A percentile compares a stretch with the other conserved stretches of the same genome.
These are phyloP conservation scores for Excalfactoria chinensis DNA, from an alignment of 2,113 vertebrate genomes.

Conservation along the genomic window DNA sequence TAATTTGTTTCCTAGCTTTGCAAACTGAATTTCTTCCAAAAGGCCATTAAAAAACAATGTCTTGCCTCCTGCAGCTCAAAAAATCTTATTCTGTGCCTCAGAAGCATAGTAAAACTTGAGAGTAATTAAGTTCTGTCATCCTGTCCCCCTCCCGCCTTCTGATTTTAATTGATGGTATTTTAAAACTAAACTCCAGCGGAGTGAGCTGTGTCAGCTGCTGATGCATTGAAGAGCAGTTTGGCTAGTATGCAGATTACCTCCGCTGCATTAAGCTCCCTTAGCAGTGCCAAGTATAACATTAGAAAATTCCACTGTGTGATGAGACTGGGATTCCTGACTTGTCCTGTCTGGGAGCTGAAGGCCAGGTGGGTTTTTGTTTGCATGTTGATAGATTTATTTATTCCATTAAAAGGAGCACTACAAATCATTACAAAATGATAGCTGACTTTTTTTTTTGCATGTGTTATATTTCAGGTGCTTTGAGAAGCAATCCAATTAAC, in stretches of 20 bases:
- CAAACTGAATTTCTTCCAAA: slow-evolving; percentile 47
- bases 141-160: background rate
- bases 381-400: background rate
- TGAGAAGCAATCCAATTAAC: background rate
- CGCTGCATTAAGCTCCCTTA: slow-evolving; percentile 52
- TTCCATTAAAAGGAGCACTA: background rate
- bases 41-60: slow-evolving; percentile 35
- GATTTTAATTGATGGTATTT: slow-evolving; percentile 66
- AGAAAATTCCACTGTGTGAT: slow-evolving; percentile 46
- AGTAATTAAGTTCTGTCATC: slow-evolving; percentile 47
- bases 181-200: slow-evolving; percentile 55
- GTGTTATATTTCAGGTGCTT: background rate
- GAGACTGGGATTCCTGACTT: background rate
- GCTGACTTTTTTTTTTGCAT: background rate
- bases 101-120: slow-evolving; percentile 42
- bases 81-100: slow-evolving; percentile 5
- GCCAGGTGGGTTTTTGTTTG: background rate
- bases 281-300: slow-evolving; percentile 69
- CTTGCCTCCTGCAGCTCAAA: slow-evolving; percentile 26
- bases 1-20: slow-evolving; percentile 35
- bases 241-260: slow-evolving; percentile 61
- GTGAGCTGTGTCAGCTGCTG: slow-evolving; percentile 21
- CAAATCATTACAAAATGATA: background rate
- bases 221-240: slow-evolving; percentile 41
- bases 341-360: background rate